Percentiles rank a stretch among this genome's conserved stretches.
phyloP scores from a whole-genome alignment of 53 echinoderm and acorn worm genomes.

The Astropecten irregularis region DNA sequence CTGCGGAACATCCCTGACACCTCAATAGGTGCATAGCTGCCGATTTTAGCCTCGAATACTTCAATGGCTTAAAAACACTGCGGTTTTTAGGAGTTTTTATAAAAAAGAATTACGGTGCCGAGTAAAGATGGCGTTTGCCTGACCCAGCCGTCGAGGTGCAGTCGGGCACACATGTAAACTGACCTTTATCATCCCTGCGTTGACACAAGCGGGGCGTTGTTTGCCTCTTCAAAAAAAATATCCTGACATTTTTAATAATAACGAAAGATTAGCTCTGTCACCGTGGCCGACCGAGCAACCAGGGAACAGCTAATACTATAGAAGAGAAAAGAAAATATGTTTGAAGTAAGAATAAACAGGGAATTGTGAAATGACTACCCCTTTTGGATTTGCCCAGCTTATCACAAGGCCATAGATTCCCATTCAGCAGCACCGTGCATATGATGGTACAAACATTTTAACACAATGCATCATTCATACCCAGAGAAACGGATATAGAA shows the following conservation, averaged over 20 bases:
- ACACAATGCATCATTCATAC: not conserved
- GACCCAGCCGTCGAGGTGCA: conserved; percentile 24
- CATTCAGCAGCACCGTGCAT: not conserved
- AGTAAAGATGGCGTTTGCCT: conserved; percentile 39
- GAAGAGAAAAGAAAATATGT: no score
- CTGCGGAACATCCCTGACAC: not conserved
- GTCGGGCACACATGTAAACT: conserved; percentile 1
- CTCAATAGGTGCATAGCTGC: conserved; percentile 9
- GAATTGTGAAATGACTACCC: no score
- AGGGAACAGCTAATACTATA: no score
- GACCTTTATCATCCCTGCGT: conserved; percentile 60
- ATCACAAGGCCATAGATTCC: no score
- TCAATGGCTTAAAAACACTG: conserved; percentile 6
- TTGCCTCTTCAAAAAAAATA: conserved; percentile 33
- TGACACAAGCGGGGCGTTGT: conserved; percentile 69
- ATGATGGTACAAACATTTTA: no score
- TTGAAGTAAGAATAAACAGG: no score
- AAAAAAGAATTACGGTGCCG: no score
- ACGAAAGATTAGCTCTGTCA: conserved; percentile 25
- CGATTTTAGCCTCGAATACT: not conserved
- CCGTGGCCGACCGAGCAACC: not conserved
- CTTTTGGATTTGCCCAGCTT: no score
- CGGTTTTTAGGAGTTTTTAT: no score
- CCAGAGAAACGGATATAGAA: not conserved
- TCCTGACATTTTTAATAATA: not conserved